Conservation (phyloP, 2,113 vertebrate genomes). For the Limnothrissa miodon region DNA sequence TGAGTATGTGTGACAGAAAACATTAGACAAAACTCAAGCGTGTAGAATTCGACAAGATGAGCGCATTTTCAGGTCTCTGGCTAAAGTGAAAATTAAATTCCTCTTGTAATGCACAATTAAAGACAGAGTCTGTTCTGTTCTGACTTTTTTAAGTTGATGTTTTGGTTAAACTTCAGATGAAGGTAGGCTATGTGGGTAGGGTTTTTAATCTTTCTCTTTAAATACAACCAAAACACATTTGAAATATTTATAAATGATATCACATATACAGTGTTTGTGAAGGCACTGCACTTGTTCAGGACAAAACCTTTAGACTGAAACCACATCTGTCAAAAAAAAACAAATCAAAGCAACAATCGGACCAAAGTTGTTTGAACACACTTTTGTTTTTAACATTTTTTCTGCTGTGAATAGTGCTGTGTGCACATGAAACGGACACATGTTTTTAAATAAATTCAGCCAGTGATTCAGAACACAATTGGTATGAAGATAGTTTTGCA, state of each 20-base stretch:
- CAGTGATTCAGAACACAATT: too few relatives aligned
- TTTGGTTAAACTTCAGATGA: not conserved
- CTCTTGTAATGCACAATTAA: not conserved
- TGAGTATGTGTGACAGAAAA: not conserved
- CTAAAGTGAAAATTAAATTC: constrained; percentile 9
- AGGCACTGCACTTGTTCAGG: too few relatives aligned
- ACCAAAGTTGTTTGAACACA: too few relatives aligned
- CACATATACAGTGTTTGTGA: too few relatives aligned
- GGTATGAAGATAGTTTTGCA: too few relatives aligned
- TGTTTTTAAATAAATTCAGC: too few relatives aligned
- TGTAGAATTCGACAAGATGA: constrained; percentile 16
- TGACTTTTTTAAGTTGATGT: not conserved
- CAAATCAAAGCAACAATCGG: too few relatives aligned
- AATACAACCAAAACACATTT: not conserved
- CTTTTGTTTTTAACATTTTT: too few relatives aligned
- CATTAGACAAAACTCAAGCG: not conserved
- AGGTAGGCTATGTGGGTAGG: not conserved
- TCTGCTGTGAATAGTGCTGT: too few relatives aligned
- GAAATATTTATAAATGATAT: not conserved
- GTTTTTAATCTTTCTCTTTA: not conserved
- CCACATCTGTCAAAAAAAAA: too few relatives aligned
- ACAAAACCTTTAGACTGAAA: too few relatives aligned
- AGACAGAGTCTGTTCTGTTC: not conserved
- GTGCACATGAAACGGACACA: too few relatives aligned
- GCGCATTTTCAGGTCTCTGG: not conserved